Base-by-base conservation (phyloP, 2,797 vertebrate genomes). In the Staurois parvus region DNA sequence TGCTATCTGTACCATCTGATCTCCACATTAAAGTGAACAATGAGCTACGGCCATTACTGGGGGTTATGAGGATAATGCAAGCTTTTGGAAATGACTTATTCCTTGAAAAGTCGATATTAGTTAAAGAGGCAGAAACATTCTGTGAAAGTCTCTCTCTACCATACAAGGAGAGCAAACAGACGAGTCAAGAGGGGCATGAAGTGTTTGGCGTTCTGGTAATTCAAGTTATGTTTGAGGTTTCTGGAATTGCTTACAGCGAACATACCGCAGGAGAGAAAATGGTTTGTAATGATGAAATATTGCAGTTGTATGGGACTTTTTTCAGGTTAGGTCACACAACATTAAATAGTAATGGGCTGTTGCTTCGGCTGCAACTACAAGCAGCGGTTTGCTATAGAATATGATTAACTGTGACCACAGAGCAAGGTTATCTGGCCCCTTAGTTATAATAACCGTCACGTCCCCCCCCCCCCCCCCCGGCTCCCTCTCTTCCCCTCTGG, bases 111-210 rank as follows among this genome's bases (percentile, higher is more conserved):
- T 78, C 12, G 37, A 12, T 9, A 62, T 67, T 29, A 64, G 17
- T 34, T 52, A 19, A 56, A 24, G 42, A 11, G 37, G 11, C 48
- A 8, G 69, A 52, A 10, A 42, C 15, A 42, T 26, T 52, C 12
- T 11, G 24, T 34, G 62, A 24, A 11, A 34, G 29, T n/a, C 8
- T 21, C 15, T 84, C 52, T 72, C 45, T 84, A 70, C 82, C 82
- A 62, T 84, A 84, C 30, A 70, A 70, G 82, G 82, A 29, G 52
- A 84, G 68, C 48, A 40, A 56, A 24, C 79, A 59, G 21, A 13
- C 32, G 6, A 42, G n/a, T 13, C 24, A 13, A 45, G 2, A 34
- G 64, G 24, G 29, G 40, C 17, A 12, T 32, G 64, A 13, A 11
- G 29, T 62, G 37, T 21, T 48, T 15, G 4, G 29, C 29, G 37